Percentiles rank a stretch among this genome's conserved stretches.
phyloP scores from a whole-genome alignment of 2,888 invertebrate genomes.

The Stegana nigrithorax region DNA sequence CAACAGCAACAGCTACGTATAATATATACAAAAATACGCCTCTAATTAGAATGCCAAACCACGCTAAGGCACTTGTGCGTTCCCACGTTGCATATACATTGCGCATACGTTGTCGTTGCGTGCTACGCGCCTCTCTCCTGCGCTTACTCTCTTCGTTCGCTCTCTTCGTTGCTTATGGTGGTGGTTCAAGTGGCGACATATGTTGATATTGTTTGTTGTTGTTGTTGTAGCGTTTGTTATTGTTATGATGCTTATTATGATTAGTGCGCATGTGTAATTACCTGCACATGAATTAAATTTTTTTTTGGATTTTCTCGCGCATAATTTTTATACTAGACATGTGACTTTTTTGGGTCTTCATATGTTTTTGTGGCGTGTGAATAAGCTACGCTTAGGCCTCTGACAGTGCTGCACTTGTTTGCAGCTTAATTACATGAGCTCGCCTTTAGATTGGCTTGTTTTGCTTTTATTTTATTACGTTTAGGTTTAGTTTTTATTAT shows the following conservation, averaged over 20 bases:
- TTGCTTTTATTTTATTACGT: background rate
- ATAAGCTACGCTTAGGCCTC: conserved; percentile 33
- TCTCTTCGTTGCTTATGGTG: background rate
- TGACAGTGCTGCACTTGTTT: conserved; percentile 1
- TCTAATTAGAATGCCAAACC: conserved; percentile 12
- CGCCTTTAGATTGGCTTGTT: too few relatives aligned
- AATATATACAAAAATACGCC: background rate
- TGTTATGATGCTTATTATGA: too few relatives aligned
- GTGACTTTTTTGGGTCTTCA: too few relatives aligned
- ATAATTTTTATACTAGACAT: too few relatives aligned
- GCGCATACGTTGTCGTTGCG: background rate
- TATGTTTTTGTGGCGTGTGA: conserved; percentile 38
- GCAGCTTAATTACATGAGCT: conserved; percentile 3
- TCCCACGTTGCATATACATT: conserved; percentile 17
- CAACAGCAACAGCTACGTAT: too few relatives aligned
- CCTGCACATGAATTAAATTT: conserved; percentile 36
- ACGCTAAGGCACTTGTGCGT: background rate
- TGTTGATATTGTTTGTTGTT: too few relatives aligned
- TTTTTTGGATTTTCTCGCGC: conserved; percentile 3
- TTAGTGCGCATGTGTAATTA: conserved; percentile 51
- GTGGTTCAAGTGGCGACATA: conserved; percentile 36
- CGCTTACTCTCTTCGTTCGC: background rate
- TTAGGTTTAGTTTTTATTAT: background rate
- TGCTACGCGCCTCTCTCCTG: too few relatives aligned
- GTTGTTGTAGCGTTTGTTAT: conserved; percentile 2